These are phyloP conservation scores for Drosophila mauritiana DNA, from an alignment of 1,140 invertebrate genomes.

Conservation along the genomic window DNA sequence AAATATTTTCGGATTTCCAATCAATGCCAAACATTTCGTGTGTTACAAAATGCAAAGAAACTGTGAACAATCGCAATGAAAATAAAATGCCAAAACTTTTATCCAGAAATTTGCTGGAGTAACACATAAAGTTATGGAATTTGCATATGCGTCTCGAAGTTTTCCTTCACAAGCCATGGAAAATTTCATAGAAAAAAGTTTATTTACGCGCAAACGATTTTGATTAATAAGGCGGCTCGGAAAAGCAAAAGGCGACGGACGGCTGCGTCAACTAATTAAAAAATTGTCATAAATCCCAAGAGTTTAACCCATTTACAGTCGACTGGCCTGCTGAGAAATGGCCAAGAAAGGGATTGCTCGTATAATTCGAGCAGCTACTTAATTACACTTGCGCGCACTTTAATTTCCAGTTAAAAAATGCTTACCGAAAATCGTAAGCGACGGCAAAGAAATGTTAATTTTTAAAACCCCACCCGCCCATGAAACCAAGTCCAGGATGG, in stretches of 20 bases:
- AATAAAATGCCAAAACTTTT: conserved; percentile 32
- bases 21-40: conserved; percentile 27
- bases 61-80: conserved; percentile 24
- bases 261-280: conserved; percentile 62
- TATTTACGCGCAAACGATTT: conserved; percentile 50
- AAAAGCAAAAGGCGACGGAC: conserved; percentile 1
- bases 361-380: conserved; percentile 69
- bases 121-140: conserved; percentile 3
- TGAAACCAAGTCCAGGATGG: neutral
- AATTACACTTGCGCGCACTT: conserved; percentile 82
- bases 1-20: conserved; percentile 35
- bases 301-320: conserved; percentile 75
- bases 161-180: neutral
- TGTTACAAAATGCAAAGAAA: conserved; percentile 33
- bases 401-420: conserved; percentile 70
- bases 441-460: conserved; percentile 69
- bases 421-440: conserved; percentile 27
- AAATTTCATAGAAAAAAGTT: conserved; percentile 15
- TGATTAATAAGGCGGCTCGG: conserved; percentile 34
- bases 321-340: conserved; percentile 65
- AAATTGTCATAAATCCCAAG: conserved; percentile 76
- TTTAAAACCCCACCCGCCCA: neutral
- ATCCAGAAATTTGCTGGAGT: neutral
- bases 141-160: conserved; percentile 20
- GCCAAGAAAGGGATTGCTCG: conserved; percentile 46